A percentile compares a stretch with the other conserved stretches of the same genome.
Evolutionary conservation across 2,888 invertebrate species (phyloP).

Genomic region (Aplocera efformata): DNA sequence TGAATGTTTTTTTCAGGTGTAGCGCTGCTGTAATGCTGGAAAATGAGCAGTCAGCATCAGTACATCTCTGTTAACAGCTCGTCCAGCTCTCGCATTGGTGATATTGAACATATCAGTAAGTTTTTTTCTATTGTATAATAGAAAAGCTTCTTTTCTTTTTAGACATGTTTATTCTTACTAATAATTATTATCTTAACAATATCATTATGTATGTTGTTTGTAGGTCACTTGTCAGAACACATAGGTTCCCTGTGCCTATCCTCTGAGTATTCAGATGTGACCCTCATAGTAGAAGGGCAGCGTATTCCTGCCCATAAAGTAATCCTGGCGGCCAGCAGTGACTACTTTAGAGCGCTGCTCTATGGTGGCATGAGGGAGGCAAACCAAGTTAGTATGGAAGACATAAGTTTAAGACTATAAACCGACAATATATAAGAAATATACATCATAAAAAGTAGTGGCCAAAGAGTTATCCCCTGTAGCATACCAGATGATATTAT

Average conservation of each 20-base stretch:
- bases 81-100: constrained; percentile 72
- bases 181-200: too few relatives aligned
- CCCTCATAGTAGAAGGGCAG: constrained; percentile 89
- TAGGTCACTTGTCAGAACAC: constrained; percentile 89
- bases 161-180: too few relatives aligned
- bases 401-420: constrained; percentile 1
- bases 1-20: background rate
- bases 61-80: constrained; percentile 75
- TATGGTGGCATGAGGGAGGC: constrained; percentile 90
- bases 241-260: constrained; percentile 92
- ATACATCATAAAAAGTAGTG: too few relatives aligned
- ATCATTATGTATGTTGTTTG: constrained; percentile 8
- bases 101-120: constrained; percentile 82
- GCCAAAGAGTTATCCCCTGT: too few relatives aligned
- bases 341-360: constrained; percentile 94
- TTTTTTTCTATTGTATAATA: too few relatives aligned
- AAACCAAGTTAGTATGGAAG: constrained; percentile 75
- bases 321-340: constrained; percentile 96
- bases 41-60: constrained; percentile 78
- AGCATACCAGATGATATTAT: too few relatives aligned
- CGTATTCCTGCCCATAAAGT: constrained; percentile 82
- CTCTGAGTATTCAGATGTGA: constrained; percentile 95
- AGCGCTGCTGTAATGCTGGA: constrained; percentile 28
- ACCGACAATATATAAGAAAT: too few relatives aligned
- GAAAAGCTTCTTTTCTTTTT: too few relatives aligned